Evolutionary conservation across 2,113 vertebrate genomes (phyloP).

Genomic region (Progne subis): DNA sequence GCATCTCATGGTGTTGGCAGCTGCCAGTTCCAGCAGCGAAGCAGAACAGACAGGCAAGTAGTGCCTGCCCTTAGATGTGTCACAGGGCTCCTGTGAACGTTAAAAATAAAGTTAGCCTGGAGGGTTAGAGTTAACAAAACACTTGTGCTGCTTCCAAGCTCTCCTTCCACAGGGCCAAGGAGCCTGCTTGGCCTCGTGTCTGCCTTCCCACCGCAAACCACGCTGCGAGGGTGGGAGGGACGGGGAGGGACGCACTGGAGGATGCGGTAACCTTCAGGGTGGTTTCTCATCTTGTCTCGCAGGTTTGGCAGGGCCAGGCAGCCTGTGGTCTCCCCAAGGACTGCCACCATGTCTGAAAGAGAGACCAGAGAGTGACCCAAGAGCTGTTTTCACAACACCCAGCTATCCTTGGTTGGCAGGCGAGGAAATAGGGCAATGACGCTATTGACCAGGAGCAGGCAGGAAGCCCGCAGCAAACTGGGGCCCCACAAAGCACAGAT

Average conservation of each 20-base stretch:
- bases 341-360: constrained; percentile 94
- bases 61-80: not conserved
- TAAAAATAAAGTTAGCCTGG: not conserved
- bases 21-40: not conserved
- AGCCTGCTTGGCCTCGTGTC: not conserved
- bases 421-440: not conserved
- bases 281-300: constrained; percentile 85
- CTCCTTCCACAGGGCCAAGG: not conserved
- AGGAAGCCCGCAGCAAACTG: not conserved
- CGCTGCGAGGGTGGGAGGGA: not conserved
- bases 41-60: not conserved
- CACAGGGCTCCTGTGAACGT: not conserved
- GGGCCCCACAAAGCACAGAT: no score
- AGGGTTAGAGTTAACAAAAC: not conserved
- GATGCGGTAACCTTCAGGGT: constrained; percentile 87
- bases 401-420: not conserved
- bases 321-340: constrained; percentile 94
- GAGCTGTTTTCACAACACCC: accelerated
- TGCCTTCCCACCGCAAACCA: not conserved
- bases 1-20: not conserved
- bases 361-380: not conserved
- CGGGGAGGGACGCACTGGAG: constrained; percentile 78
- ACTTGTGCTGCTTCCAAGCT: not conserved
- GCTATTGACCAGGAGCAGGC: not conserved
- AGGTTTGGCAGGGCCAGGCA: constrained; percentile 78